Evolutionary conservation across 1,140 invertebrate genomes (phyloP).

Genomic region (Procambarus virginalis): DNA sequence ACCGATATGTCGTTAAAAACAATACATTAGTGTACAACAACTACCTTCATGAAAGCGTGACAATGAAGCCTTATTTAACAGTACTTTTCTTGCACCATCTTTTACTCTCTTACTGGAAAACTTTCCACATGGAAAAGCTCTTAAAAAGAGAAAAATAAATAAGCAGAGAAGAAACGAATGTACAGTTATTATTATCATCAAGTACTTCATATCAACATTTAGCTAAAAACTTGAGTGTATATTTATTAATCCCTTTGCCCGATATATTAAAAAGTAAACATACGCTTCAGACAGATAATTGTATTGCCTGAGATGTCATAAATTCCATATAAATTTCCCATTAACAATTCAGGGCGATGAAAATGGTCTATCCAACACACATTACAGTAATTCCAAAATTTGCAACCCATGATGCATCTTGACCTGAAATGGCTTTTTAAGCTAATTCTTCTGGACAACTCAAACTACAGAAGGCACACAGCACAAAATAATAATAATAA

Average conservation of each 20-base stretch:
- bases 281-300: not conserved
- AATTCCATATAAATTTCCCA: not conserved
- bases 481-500: too few species aligned
- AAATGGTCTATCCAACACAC: not conserved
- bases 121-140: slow-evolving; percentile 11
- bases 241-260: slow-evolving; percentile 13
- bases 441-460: too few species aligned
- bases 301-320: not conserved
- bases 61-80: slow-evolving; percentile 10
- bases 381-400: too few species aligned
- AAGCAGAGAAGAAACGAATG: slow-evolving; percentile 14
- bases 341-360: not conserved
- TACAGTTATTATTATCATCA: slow-evolving; percentile 3
- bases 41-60: slow-evolving; percentile 26
- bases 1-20: slow-evolving; percentile 17
- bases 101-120: slow-evolving; percentile 10
- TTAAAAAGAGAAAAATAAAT: slow-evolving; percentile 14
- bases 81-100: slow-evolving; percentile 16
- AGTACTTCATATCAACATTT: not conserved
- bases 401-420: too few species aligned
- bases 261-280: not conserved
- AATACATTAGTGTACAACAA: slow-evolving; percentile 43
- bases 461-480: too few species aligned
- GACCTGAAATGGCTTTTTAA: too few species aligned
- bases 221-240: not conserved